These are phyloP conservation scores for Microtus montanus DNA, from an alignment of 2,113 vertebrate genomes.

Conservation along the genomic window DNA sequence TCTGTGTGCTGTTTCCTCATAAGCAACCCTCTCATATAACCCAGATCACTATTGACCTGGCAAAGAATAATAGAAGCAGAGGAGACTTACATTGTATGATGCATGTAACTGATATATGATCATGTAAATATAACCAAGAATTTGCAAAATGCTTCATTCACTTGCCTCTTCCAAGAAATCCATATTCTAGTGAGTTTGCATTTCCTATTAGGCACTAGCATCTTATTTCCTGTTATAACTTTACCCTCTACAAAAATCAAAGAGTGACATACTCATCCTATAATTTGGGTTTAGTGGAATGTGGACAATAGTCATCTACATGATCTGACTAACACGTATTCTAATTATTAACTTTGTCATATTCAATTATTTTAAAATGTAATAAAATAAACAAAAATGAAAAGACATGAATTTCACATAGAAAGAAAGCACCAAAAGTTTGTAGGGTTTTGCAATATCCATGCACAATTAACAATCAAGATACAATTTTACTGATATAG, in stretches of 20 bases:
- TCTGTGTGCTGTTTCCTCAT: not conserved
- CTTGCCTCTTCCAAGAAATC: not conserved
- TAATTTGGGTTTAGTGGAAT: not conserved
- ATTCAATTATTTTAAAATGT: conserved; percentile 18
- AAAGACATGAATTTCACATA: conserved; percentile 29
- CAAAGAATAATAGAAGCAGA: conserved; percentile 12
- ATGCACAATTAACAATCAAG: conserved; percentile 11
- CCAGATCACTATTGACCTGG: not conserved
- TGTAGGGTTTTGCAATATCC: conserved; percentile 1
- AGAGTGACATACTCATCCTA: not conserved
- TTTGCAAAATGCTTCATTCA: conserved; percentile 32
- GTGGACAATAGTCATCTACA: not conserved
- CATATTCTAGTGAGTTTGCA: not conserved
- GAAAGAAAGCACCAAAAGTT: conserved; percentile 38
- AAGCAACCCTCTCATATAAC: not conserved
- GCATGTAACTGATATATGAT: not conserved
- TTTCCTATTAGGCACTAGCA: not conserved
- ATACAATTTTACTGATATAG: not conserved
- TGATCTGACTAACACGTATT: not conserved
- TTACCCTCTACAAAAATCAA: conserved; percentile 25
- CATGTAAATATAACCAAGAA: not conserved
- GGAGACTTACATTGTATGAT: not conserved
- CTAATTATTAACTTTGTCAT: not conserved
- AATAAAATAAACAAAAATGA: not conserved
- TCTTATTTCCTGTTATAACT: not conserved